phyloP scores from a whole-genome alignment of 2,797 vertebrate species.

The Helostoma temminkii region DNA sequence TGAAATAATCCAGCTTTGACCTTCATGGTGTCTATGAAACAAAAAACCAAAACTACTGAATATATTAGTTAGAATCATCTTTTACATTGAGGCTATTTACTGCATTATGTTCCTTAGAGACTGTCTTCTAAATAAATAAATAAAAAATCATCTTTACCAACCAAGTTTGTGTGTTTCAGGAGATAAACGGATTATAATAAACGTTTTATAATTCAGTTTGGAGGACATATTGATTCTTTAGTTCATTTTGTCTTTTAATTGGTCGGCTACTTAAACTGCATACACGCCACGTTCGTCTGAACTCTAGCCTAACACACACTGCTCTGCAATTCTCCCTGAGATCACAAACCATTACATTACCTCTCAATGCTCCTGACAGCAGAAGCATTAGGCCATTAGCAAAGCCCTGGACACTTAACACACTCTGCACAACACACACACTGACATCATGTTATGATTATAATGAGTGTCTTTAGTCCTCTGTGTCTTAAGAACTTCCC shows the following conservation, averaged over 20 bases:
- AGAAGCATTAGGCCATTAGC: constrained; percentile 55
- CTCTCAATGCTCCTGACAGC: constrained; percentile 34
- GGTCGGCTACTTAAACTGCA: not conserved
- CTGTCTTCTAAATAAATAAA: no score
- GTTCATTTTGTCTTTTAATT: not conserved
- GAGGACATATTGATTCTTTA: no score
- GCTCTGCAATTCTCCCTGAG: constrained; percentile 10
- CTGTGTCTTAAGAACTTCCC: constrained; percentile 25
- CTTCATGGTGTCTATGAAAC: no score
- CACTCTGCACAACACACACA: constrained; percentile 30
- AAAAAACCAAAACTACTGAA: no score
- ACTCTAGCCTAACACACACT: constrained; percentile 14
- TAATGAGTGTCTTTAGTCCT: constrained; percentile 35
- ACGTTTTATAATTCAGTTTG: no score
- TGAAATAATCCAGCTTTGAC: no score
- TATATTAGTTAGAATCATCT: no score
- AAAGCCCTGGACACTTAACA: constrained; percentile 55
- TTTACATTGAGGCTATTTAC: no score
- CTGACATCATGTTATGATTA: constrained; percentile 26
- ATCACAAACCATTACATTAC: constrained; percentile 49
- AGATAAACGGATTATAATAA: no score
- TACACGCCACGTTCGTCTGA: constrained; percentile 2
- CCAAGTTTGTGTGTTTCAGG: no score
- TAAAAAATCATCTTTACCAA: no score
- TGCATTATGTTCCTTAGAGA: no score